These are phyloP conservation scores for Semnornis frantzii DNA, from an alignment of 2,113 vertebrate genomes.

Conservation along the genomic window DNA sequence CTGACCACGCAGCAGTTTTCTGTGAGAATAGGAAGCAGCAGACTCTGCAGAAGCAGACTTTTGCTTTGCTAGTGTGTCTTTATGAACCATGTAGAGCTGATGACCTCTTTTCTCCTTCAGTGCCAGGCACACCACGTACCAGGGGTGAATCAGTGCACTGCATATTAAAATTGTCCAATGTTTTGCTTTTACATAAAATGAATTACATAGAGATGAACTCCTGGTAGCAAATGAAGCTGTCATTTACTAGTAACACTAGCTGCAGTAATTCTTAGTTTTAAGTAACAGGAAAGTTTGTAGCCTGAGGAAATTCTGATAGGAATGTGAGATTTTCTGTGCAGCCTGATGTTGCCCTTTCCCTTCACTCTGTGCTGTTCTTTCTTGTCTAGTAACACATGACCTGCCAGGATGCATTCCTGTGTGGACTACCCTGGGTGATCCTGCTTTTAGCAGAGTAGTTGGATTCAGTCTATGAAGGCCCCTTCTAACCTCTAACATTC, in stretches of 20 bases:
- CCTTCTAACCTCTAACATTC: too few species aligned
- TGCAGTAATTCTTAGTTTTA: neutral
- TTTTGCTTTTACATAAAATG: neutral
- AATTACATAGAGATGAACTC: neutral
- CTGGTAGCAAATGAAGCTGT: neutral
- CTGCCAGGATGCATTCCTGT: too few species aligned
- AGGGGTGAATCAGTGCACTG: neutral
- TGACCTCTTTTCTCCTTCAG: neutral
- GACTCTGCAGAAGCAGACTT: neutral
- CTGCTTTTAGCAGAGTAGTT: too few species aligned
- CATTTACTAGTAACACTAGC: neutral
- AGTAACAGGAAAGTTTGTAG: neutral
- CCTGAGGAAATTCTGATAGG: neutral
- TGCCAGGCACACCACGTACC: neutral
- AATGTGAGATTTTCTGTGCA: neutral
- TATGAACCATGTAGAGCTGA: neutral
- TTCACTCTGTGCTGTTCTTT: neutral
- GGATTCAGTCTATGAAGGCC: too few species aligned
- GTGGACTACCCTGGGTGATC: too few species aligned
- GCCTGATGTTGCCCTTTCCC: neutral
- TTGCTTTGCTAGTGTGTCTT: neutral
- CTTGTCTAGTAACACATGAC: neutral
- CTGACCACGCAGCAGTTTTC: neutral
- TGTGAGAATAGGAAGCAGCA: neutral
- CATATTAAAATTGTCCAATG: neutral